Evolutionary conservation across 2,888 invertebrate species (phyloP).

Genomic region (Agrotis segetum): DNA sequence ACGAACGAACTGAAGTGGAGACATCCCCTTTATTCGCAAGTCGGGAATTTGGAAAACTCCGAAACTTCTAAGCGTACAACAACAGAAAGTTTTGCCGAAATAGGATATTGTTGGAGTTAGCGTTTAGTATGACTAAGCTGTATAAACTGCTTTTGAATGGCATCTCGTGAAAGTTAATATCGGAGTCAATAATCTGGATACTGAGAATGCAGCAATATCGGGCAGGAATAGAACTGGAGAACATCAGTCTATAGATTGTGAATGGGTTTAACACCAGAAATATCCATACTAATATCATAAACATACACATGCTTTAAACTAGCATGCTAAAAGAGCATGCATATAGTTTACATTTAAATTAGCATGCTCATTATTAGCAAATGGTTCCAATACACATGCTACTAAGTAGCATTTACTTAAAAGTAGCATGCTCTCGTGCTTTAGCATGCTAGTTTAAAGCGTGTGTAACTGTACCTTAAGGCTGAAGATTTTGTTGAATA

Average conservation of each 20-base stretch:
- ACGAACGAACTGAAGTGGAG: slow-evolving; percentile 40
- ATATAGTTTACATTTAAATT: too few species aligned
- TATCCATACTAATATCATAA: background rate
- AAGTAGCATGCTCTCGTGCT: too few species aligned
- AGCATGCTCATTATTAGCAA: too few species aligned
- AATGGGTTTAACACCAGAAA: background rate
- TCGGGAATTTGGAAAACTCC: slow-evolving; percentile 55
- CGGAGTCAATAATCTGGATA: slow-evolving; percentile 14
- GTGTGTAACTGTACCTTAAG: too few species aligned
- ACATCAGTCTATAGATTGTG: background rate
- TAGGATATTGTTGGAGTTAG: slow-evolving; percentile 42
- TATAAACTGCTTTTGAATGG: slow-evolving; percentile 28
- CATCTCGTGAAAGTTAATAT: slow-evolving; percentile 25
- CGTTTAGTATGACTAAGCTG: slow-evolving; percentile 47
- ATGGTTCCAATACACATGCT: too few species aligned
- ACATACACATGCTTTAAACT: too few species aligned
- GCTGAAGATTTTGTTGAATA: too few species aligned
- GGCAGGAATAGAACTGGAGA: background rate
- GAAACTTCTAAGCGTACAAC: slow-evolving; percentile 53
- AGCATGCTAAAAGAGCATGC: too few species aligned
- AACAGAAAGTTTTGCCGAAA: slow-evolving; percentile 57
- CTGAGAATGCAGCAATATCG: slow-evolving; percentile 5
- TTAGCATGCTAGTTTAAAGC: too few species aligned
- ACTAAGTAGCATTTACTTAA: too few species aligned
- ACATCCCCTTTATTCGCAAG: slow-evolving; percentile 42